Evolutionary conservation across 2,113 vertebrate species (phyloP), one percentile per base, ranked within the genome.

Genomic region (Emberiza fucata): DNA sequence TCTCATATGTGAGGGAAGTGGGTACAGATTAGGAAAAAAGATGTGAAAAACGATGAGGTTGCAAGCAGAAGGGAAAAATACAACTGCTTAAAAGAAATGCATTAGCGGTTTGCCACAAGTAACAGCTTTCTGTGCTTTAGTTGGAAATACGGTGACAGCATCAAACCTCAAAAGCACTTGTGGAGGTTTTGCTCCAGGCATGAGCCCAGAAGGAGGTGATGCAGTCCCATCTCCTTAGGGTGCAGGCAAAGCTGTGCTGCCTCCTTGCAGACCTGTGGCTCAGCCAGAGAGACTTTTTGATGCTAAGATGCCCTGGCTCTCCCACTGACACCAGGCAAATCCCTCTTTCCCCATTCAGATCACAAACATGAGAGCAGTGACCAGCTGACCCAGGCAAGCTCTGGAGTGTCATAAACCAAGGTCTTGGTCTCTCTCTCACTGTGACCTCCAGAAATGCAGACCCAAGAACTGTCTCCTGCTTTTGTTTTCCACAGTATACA

Each of bases 401-500:
- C 19, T 27, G 17, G 12, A 42, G 31, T 21, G 20, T 21, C 60
- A 86, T 48, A 48, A 89, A 59, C 20, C 79, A 44, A 10, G 24
- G 8, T 86, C 35, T 84, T 54, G 35, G 28, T 27, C 6, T 60
- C 15, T 81, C 33, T 54, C 5, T 72, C 48, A 39, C 21, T 1
- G 1, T 27, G 33, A 70, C 33, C 37, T 88, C 39, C 40, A 69
- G 56, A 59, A 75, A 63, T 21, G n/a, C 60, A 91, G 23, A 42
- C 11, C 35, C 57, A 51, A 88, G 40, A 85, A 28, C 17, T 8
- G 11, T 90, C 48, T 73, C 48, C 70, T 86, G 33, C 35, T 95
- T 89, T 96, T 57, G 90, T 84, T 90, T 76, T 66, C 45, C 53
- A 23, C 90, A 99, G 98, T 99, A 50, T 99, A 99, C 94, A 98